Evolutionary conservation across 2,797 vertebrate species (phyloP).

Genomic region (Calcarius lapponicus): DNA sequence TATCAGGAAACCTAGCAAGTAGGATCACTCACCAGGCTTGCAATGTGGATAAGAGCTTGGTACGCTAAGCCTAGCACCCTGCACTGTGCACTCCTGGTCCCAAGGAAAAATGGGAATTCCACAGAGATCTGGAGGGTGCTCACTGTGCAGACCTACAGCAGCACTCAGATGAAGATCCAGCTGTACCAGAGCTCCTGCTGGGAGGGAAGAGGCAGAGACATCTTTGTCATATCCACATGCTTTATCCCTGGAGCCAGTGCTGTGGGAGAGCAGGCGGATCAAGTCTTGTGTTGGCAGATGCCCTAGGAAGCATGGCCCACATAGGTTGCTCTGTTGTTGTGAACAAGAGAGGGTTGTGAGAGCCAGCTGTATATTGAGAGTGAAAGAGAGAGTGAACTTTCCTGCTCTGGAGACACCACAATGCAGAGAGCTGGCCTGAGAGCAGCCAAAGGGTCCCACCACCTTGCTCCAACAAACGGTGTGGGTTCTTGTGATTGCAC

Average conservation of each 20-base stretch:
- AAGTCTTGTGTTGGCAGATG: neutral
- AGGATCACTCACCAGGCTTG: neutral
- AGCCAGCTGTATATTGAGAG: neutral
- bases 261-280: neutral
- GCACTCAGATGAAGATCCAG: neutral
- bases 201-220: neutral
- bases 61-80: neutral
- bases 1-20: neutral
- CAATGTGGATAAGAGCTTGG: neutral
- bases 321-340: neutral
- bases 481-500: neutral
- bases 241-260: neutral
- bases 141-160: neutral
- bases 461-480: neutral
- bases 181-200: neutral
- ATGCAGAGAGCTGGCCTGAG: neutral
- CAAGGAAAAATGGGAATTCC: neutral
- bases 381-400: neutral
- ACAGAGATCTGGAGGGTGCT: neutral
- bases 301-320: neutral
- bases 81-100: neutral
- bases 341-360: neutral
- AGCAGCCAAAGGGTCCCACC: neutral
- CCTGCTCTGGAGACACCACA: neutral
- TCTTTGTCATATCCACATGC: rapidly evolving